These are phyloP conservation scores for Sepiola atlantica DNA, from an alignment of 2,888 invertebrate genomes.

Conservation along the genomic window DNA sequence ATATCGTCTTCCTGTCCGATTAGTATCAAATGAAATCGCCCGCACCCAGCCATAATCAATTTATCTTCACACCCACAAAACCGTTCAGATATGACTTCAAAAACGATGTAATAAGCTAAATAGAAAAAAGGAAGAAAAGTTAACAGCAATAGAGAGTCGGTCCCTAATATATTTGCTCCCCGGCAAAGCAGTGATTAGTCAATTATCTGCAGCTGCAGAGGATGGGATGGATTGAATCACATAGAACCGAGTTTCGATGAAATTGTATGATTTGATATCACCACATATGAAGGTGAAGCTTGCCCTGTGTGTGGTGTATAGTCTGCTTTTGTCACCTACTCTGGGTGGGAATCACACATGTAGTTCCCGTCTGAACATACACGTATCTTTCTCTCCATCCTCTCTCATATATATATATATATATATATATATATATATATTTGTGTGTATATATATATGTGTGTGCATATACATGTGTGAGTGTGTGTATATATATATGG, in stretches of 20 bases:
- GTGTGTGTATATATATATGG: too few species aligned
- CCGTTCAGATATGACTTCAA: not conserved
- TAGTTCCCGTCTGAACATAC: too few species aligned
- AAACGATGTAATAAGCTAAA: conserved; percentile 9
- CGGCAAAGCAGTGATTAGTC: not conserved
- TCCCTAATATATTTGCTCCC: not conserved
- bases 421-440: too few species aligned
- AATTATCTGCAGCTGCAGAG: not conserved
- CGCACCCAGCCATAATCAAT: not conserved
- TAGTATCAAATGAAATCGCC: not conserved
- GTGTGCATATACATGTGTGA: too few species aligned
- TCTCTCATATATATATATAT: too few species aligned
- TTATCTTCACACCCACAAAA: not conserved
- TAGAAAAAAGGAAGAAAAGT: not conserved
- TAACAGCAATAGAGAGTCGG: not conserved
- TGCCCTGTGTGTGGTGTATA: not conserved
- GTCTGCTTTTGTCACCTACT: not conserved
- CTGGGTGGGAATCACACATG: not conserved
- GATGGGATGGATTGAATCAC: not conserved
- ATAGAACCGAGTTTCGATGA: not conserved
- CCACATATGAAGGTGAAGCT: not conserved
- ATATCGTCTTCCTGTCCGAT: not conserved
- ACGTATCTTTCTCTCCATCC: too few species aligned
- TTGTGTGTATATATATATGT: too few species aligned
- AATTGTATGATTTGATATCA: not conserved